Conservation (phyloP, 2,888 invertebrate genomes). For the Nezara viridula region DNA sequence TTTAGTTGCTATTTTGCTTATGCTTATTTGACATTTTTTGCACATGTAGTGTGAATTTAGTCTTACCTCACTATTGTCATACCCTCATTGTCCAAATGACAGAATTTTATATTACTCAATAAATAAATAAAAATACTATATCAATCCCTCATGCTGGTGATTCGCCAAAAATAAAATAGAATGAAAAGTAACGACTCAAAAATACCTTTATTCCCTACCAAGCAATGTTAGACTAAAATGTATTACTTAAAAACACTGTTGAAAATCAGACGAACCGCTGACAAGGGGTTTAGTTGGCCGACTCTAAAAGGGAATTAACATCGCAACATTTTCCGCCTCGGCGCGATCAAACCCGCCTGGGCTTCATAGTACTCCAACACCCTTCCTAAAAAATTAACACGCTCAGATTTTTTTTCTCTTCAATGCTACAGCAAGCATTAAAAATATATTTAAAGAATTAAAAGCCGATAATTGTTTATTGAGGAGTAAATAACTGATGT, state of each 20-base stretch:
- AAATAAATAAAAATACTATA: no score
- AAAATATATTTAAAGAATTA: background rate
- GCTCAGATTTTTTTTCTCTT: background rate
- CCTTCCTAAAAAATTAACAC: background rate
- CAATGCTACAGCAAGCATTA: background rate
- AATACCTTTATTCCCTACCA: background rate
- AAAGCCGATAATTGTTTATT: no score
- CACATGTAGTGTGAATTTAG: no score
- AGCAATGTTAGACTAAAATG: background rate
- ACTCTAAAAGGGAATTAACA: background rate
- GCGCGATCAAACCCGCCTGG: background rate
- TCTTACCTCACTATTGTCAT: no score
- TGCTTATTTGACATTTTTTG: no score
- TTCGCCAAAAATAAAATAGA: no score
- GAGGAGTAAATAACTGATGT: no score
- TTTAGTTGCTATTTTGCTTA: no score
- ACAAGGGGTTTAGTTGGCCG: background rate
- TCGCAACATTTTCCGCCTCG: background rate
- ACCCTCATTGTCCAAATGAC: no score
- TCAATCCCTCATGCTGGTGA: no score
- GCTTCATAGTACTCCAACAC: background rate
- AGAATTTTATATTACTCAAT: no score
- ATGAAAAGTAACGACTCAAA: no score
- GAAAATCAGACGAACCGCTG: background rate
- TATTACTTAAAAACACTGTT: background rate